Conservation (phyloP, 2,888 invertebrate genomes). For the Drosophila monieri region DNA sequence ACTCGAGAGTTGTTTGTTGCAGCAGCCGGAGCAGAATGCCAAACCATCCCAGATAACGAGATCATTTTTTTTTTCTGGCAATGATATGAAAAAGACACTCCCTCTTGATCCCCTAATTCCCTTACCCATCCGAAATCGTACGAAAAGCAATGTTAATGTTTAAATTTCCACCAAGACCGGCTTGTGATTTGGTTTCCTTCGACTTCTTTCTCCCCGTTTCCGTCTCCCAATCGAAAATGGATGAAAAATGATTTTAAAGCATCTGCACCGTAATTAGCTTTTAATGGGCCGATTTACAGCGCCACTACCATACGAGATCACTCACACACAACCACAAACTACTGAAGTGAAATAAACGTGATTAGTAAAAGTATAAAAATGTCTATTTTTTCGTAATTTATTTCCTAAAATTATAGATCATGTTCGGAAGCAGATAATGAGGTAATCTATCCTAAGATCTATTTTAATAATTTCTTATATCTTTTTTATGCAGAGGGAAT, state of each 20-base stretch:
- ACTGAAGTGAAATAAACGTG: slow-evolving; percentile 72
- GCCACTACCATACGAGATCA: slow-evolving; percentile 51
- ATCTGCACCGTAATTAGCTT: slow-evolving; percentile 69
- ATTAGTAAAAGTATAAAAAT: slow-evolving; percentile 63
- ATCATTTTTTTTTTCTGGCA: slow-evolving; percentile 43
- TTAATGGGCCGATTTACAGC: slow-evolving; percentile 48
- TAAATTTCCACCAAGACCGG: slow-evolving; percentile 23
- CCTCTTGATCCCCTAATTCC: background rate
- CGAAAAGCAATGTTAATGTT: slow-evolving; percentile 42
- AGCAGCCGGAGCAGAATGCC: slow-evolving; percentile 34
- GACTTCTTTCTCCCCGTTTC: slow-evolving; percentile 1
- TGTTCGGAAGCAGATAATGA: no score
- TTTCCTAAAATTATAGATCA: background rate
- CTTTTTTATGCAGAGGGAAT: no score
- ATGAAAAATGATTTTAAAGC: slow-evolving; percentile 43
- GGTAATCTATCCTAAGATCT: no score
- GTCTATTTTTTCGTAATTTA: background rate
- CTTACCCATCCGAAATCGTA: slow-evolving; percentile 3
- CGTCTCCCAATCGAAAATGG: slow-evolving; percentile 51
- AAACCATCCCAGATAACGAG: slow-evolving; percentile 37
- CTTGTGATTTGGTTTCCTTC: slow-evolving; percentile 17
- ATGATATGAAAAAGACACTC: slow-evolving; percentile 39
- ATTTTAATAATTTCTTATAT: no score
- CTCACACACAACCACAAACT: slow-evolving; percentile 54
- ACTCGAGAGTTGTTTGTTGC: slow-evolving; percentile 67